A percentile compares a stretch with the other conserved stretches of the same genome.
Evolutionary conservation across 2,113 vertebrate genomes (phyloP).

Genomic region (Lathamus discolor): DNA sequence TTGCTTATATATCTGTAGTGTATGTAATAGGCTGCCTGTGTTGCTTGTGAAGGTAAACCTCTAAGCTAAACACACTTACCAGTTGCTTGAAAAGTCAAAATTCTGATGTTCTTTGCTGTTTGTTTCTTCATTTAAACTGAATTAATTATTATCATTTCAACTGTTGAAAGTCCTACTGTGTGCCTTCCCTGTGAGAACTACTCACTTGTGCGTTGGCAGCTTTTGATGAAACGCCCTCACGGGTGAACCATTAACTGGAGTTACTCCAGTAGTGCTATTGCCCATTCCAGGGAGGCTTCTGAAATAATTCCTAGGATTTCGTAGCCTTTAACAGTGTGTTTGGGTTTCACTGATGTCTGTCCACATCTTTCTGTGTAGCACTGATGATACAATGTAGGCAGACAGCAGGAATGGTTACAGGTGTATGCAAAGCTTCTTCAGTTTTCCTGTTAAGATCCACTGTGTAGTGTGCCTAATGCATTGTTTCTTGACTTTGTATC

Average conservation of each 20-base stretch:
- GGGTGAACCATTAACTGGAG: background rate
- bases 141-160: background rate
- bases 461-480: accelerated
- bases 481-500: background rate
- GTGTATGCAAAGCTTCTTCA: background rate
- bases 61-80: background rate
- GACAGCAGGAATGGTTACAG: accelerated
- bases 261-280: background rate
- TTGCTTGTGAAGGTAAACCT: background rate
- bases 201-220: accelerated
- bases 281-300: background rate
- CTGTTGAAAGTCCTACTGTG: background rate
- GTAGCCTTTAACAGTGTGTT: background rate
- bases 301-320: background rate
- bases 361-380: accelerated
- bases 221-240: background rate
- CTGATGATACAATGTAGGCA: accelerated
- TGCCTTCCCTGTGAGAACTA: background rate
- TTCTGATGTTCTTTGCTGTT: background rate
- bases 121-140: background rate
- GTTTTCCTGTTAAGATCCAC: background rate
- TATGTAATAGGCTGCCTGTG: background rate
- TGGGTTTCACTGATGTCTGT: background rate
- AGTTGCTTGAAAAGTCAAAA: background rate
- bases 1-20: accelerated